Conservation (phyloP, 2,113 vertebrate genomes). For the Symphodus melops region DNA sequence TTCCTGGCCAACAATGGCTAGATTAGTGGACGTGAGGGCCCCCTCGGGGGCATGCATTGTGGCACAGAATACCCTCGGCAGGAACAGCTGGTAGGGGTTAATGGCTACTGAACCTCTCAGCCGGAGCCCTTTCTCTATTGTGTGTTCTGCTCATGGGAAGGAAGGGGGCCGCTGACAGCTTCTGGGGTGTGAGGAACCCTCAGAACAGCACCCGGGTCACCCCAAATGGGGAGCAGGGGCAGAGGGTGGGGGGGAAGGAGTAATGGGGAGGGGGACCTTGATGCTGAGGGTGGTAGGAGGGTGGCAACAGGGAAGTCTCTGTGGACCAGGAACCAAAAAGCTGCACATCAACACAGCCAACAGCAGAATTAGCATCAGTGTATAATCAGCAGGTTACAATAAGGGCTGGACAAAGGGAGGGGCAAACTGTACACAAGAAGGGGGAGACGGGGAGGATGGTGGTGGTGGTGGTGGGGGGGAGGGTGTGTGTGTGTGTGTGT, state of each 20-base stretch:
- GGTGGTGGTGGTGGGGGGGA: too few species aligned
- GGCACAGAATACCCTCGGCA: conserved; percentile 98
- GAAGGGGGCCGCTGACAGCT: conserved; percentile 98
- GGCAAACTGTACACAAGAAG: conserved; percentile 72
- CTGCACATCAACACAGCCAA: conserved; percentile 67
- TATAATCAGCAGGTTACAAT: conserved; percentile 75
- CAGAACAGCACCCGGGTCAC: conserved; percentile 93
- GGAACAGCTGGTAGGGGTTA: conserved; percentile 99
- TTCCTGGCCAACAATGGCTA: conserved; percentile 99
- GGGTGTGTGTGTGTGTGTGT: too few species aligned
- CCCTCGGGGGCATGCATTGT: conserved; percentile 99
- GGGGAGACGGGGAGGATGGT: conserved; percentile 23
- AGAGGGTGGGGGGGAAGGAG: conserved; percentile 64
- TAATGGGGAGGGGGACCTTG: conserved; percentile 56
- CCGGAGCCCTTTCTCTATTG: conserved; percentile 99
- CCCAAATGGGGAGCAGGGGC: conserved; percentile 73
- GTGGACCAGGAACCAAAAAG: conserved; percentile 62
- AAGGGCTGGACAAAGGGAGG: conserved; percentile 66
- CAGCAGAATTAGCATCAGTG: conserved; percentile 76
- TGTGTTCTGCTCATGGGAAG: conserved; percentile 99
- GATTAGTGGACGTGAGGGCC: conserved; percentile 99
- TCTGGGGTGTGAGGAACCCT: conserved; percentile 95
- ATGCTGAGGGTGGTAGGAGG: conserved; percentile 69
- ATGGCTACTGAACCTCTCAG: conserved; percentile 99
- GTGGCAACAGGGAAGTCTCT: conserved; percentile 69